Conservation (phyloP, 2,113 vertebrate species). For the Suricata suricatta region DNA sequence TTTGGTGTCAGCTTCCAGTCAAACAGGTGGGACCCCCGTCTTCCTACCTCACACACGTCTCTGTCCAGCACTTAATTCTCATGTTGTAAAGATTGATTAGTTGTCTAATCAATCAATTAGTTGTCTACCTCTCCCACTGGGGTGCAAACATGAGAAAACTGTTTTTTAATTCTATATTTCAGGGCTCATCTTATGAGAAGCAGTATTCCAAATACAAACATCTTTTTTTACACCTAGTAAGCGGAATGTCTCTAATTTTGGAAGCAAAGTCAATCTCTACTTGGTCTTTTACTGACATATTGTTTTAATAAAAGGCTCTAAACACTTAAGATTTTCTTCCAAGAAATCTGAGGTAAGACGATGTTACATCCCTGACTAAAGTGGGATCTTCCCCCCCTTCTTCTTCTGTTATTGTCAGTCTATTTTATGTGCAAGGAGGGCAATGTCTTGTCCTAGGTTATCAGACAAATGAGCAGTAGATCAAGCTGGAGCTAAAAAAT, state of each 20-base stretch:
- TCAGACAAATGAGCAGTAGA: neutral
- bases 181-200: neutral
- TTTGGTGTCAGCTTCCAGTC: neutral
- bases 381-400: too few species aligned
- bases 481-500: neutral
- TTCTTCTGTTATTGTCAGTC: neutral
- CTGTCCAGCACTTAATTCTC: neutral
- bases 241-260: neutral
- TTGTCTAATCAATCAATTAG: neutral
- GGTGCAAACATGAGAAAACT: neutral
- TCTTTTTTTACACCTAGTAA: neutral
- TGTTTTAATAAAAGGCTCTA: conserved; percentile 4
- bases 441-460: neutral
- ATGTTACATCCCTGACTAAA: neutral
- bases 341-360: neutral
- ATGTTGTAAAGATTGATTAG: neutral
- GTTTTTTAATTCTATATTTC: neutral
- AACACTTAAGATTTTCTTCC: neutral
- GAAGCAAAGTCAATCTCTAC: neutral
- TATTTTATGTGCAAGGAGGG: conserved; percentile 3
- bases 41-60: neutral
- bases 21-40: neutral
- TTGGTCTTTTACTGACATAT: neutral
- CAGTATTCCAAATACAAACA: neutral
- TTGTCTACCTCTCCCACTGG: too few species aligned